A percentile compares a stretch with the other conserved stretches of the same genome.
These are phyloP conservation scores for Edolisoma coerulescens DNA, from an alignment of 2,113 vertebrate species.

Conservation along the genomic window DNA sequence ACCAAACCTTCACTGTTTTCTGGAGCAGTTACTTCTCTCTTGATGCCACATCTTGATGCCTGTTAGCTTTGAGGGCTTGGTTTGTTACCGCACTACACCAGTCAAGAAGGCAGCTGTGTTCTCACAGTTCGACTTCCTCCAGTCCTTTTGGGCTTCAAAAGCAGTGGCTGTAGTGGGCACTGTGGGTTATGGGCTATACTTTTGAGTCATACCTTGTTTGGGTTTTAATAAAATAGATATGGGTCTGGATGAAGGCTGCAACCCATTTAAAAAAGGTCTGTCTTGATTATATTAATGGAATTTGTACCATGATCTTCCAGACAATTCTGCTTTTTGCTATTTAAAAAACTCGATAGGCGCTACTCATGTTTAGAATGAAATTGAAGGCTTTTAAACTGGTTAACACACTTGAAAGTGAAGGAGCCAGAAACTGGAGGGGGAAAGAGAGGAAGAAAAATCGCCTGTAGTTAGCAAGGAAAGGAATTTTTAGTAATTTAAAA, in stretches of 20 bases:
- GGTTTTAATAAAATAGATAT: background rate
- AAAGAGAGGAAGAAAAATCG: background rate
- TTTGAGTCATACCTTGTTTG: accelerated
- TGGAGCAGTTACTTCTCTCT: background rate
- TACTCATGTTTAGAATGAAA: background rate
- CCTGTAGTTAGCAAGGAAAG: background rate
- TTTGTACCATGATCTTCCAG: background rate
- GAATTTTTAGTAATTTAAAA: background rate
- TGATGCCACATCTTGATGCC: background rate
- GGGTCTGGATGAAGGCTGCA: background rate
- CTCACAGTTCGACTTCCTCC: background rate
- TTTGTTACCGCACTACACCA: background rate
- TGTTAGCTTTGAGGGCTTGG: background rate
- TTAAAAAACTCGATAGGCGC: background rate
- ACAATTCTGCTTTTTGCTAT: background rate
- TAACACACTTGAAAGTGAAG: background rate
- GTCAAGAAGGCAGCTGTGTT: background rate
- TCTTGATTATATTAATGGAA: background rate
- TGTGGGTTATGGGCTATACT: background rate
- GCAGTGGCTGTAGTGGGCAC: background rate
- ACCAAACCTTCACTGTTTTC: accelerated
- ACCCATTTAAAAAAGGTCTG: background rate
- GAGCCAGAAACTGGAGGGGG: background rate
- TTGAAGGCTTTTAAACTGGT: background rate
- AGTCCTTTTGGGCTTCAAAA: background rate